A percentile compares a stretch with the other conserved stretches of the same genome.
Conservation (phyloP, 2,888 invertebrate genomes). For the Steinernema carpocapsae region DNA sequence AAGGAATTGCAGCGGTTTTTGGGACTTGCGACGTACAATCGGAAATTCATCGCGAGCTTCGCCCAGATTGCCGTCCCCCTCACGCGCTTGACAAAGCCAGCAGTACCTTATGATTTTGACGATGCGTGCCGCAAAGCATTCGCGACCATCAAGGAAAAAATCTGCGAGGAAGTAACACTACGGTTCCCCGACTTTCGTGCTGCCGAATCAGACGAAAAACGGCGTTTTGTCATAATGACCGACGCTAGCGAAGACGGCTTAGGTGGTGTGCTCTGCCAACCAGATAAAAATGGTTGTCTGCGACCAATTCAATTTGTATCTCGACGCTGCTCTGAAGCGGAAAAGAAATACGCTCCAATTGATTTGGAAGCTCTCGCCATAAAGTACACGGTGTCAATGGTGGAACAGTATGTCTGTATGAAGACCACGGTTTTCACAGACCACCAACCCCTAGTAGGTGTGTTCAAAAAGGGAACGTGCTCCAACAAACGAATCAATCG, state of each 20-base stretch:
- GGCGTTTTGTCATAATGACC: slow-evolving; percentile 47
- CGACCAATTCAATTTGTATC: slow-evolving; percentile 44
- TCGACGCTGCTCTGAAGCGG: slow-evolving; percentile 43
- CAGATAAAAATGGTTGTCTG: slow-evolving; percentile 31
- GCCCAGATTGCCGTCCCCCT: too few relatives aligned
- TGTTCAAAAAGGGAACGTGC: slow-evolving; percentile 25
- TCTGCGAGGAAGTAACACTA: slow-evolving; percentile 47
- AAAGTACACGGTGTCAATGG: slow-evolving; percentile 37
- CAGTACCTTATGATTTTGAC: too few relatives aligned
- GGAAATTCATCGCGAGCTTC: too few relatives aligned
- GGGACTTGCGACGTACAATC: slow-evolving; percentile 50
- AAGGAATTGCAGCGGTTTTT: slow-evolving; percentile 46
- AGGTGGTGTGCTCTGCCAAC: too few relatives aligned
- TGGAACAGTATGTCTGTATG: slow-evolving; percentile 39
- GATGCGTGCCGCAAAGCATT: too few relatives aligned
- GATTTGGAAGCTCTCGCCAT: slow-evolving; percentile 50
- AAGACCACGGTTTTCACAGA: slow-evolving; percentile 29
- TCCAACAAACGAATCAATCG: not conserved
- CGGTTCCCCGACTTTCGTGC: slow-evolving; percentile 48
- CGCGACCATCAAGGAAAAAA: too few relatives aligned
- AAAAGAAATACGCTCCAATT: slow-evolving; percentile 42
- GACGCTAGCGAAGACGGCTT: slow-evolving; percentile 50
- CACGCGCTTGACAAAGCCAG: too few relatives aligned
- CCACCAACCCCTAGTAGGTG: slow-evolving; percentile 30
- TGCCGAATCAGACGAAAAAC: slow-evolving; percentile 37